Evolutionary conservation across 92 coral and sea anemone species (phyloP).

Genomic region (Heliopora coerulea): DNA sequence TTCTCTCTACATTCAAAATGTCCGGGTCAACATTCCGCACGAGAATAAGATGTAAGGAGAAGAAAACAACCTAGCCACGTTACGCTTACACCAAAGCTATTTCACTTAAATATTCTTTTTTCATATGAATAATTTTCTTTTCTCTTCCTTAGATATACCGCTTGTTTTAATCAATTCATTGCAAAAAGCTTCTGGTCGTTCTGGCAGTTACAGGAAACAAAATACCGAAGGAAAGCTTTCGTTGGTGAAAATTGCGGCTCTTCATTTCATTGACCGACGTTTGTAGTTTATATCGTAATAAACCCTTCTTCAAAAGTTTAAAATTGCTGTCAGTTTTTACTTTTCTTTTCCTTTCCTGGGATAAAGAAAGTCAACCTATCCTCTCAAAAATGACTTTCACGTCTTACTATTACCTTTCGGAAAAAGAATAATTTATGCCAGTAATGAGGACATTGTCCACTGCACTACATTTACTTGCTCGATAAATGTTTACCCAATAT

Average conservation of each 20-base stretch:
- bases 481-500: too few relatives aligned
- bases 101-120: neutral
- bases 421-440: too few relatives aligned
- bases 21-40: constrained; percentile 25
- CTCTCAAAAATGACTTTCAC: too few relatives aligned
- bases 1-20: constrained; percentile 5
- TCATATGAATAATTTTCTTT: neutral
- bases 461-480: too few relatives aligned
- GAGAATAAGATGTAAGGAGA: constrained; percentile 22
- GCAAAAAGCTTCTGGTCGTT: constrained; percentile 27
- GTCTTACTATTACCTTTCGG: too few relatives aligned
- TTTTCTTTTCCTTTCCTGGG: too few relatives aligned
- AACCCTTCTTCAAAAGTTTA: too few relatives aligned
- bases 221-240: constrained; percentile 4
- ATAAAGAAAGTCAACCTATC: too few relatives aligned
- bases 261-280: too few relatives aligned
- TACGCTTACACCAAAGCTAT: neutral
- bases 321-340: too few relatives aligned
- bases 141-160: constrained; percentile 45
- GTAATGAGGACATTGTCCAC: too few relatives aligned
- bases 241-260: constrained; percentile 11
- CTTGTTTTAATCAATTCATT: constrained; percentile 49
- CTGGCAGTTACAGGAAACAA: constrained; percentile 13
- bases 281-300: too few relatives aligned
- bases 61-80: neutral